A percentile compares a stretch with the other conserved stretches of the same genome.
Conservation (phyloP, 2,113 vertebrate species). For the Mystacornis crossleyi region DNA sequence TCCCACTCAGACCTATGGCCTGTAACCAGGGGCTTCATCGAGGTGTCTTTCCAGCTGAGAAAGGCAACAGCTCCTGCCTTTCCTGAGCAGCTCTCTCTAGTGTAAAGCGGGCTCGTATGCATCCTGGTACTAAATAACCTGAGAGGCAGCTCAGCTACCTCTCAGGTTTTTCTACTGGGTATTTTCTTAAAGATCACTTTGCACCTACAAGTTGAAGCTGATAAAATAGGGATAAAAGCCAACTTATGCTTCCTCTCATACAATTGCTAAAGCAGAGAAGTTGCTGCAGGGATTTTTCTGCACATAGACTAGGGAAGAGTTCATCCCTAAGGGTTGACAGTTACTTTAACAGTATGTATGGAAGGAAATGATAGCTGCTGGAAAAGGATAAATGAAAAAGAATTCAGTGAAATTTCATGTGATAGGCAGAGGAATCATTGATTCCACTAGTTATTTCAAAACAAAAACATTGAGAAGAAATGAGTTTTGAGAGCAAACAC, state of each 20-base stretch:
- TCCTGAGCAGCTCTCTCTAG: neutral
- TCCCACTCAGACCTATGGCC: neutral
- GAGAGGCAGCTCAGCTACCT: neutral
- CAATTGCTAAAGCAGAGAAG: neutral
- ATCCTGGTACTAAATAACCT: neutral
- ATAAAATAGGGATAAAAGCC: neutral
- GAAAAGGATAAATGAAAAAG: neutral
- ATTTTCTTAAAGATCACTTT: neutral
- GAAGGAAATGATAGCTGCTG: neutral
- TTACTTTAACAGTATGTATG: neutral
- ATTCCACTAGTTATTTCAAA: neutral
- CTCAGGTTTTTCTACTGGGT: no score
- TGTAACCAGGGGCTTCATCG: rapidly evolving
- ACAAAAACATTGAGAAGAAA: neutral
- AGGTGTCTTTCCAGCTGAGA: neutral
- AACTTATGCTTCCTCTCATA: neutral
- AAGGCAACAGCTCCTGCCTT: neutral
- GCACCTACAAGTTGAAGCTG: neutral
- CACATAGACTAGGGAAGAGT: neutral
- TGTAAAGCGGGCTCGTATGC: neutral
- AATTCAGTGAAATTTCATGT: neutral
- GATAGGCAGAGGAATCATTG: neutral
- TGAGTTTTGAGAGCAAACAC: neutral
- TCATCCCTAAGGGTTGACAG: rapidly evolving
- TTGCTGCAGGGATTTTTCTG: neutral